A percentile compares a stretch with the other conserved stretches of the same genome.
Evolutionary conservation across 2,888 invertebrate genomes (phyloP).

Genomic region (Alviniconcha strummeri): DNA sequence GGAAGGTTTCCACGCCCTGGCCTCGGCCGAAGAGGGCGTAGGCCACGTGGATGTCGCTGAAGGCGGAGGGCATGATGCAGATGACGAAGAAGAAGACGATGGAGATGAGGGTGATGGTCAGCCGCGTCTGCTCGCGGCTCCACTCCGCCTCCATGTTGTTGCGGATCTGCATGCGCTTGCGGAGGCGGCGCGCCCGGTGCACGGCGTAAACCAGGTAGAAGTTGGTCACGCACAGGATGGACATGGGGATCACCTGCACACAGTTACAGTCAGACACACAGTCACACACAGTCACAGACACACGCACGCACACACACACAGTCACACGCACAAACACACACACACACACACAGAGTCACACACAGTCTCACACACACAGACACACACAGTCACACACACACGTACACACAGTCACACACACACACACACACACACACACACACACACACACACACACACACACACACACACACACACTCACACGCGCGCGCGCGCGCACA

Average conservation of each 20-base stretch:
- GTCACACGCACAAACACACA: background rate
- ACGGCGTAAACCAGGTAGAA: conserved; percentile 61
- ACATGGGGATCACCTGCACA: conserved; percentile 56
- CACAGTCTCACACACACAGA: background rate
- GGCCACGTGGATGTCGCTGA: conserved; percentile 63
- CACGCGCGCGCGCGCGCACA: background rate
- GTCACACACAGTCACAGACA: background rate
- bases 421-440: conserved; percentile 8
- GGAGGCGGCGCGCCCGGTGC: conserved; percentile 53
- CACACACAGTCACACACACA: background rate
- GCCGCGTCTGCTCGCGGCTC: conserved; percentile 63
- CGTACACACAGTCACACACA: background rate
- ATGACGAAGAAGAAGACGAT: conserved; percentile 66
- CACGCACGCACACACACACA: background rate
- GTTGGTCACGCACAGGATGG: conserved; percentile 57
- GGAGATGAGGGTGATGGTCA: conserved; percentile 66
- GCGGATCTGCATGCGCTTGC: conserved; percentile 52
- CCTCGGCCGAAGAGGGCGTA: conserved; percentile 56
- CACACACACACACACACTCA: background rate
- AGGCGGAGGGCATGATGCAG: conserved; percentile 67
- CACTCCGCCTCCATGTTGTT: conserved; percentile 58
- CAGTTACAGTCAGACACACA: background rate
- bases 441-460: conserved; percentile 9
- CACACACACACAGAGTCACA: background rate
- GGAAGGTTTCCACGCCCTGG: conserved; percentile 28